These are phyloP conservation scores for Aphelenchoides bicaudatus DNA, from an alignment of 2,888 invertebrate genomes.

Conservation along the genomic window DNA sequence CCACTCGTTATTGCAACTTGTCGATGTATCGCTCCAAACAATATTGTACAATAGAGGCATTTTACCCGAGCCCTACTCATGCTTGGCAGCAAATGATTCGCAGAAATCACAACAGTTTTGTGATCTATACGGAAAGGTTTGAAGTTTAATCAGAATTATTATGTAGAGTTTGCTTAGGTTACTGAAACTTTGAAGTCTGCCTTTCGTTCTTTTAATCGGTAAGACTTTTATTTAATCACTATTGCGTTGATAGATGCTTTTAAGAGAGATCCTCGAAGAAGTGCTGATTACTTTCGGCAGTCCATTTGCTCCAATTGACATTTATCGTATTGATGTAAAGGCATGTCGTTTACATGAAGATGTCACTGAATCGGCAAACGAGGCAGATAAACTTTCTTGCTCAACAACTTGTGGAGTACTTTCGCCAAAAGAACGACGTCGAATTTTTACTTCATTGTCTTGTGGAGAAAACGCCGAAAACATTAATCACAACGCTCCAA, in stretches of 20 bases:
- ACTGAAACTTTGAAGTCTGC: conserved; percentile 5
- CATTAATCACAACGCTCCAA: neutral
- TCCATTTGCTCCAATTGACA: conserved; percentile 27
- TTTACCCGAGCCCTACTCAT: conserved; percentile 28
- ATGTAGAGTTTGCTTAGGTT: neutral
- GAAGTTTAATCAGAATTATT: neutral
- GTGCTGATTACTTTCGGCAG: conserved; percentile 28
- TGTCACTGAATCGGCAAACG: neutral
- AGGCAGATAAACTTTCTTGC: neutral
- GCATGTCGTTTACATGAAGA: conserved; percentile 11
- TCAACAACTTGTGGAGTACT: conserved; percentile 8
- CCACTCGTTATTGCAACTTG: conserved; percentile 30
- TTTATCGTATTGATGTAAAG: conserved; percentile 26
- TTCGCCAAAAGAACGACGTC: conserved; percentile 8
- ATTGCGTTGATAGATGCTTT: too few relatives aligned
- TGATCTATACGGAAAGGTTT: conserved; percentile 19
- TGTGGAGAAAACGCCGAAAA: neutral
- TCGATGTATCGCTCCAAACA: conserved; percentile 32
- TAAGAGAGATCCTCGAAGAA: conserved; percentile 24
- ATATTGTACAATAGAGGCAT: conserved; percentile 32
- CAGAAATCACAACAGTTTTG: conserved; percentile 23
- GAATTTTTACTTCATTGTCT: neutral
- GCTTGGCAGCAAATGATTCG: conserved; percentile 15
- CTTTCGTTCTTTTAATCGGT: conserved; percentile 28
- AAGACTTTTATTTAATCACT: too few relatives aligned